These are phyloP conservation scores for Petrophora chlorosata DNA, from an alignment of 2,888 invertebrate species.

Conservation along the genomic window DNA sequence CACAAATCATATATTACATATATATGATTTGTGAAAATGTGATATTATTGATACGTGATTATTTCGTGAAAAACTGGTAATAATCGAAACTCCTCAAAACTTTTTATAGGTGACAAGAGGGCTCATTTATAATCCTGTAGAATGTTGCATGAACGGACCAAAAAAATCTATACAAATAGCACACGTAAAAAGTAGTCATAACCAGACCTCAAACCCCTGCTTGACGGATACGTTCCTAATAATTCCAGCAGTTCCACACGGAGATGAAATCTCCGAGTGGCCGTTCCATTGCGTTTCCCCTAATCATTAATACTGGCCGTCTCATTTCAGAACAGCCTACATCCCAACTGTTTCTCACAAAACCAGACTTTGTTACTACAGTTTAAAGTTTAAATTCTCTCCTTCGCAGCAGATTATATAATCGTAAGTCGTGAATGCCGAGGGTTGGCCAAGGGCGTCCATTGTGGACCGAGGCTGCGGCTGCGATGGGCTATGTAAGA, in stretches of 20 bases:
- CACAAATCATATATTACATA: too few species aligned
- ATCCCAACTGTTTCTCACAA: slow-evolving; percentile 16
- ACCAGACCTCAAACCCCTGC: background rate
- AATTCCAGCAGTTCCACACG: slow-evolving; percentile 31
- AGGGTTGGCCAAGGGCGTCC: slow-evolving; percentile 76
- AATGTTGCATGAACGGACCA: background rate
- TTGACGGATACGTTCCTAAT: slow-evolving; percentile 21
- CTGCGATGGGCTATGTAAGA: slow-evolving; percentile 31
- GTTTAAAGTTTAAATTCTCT: slow-evolving; percentile 41
- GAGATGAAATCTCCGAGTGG: slow-evolving; percentile 46
- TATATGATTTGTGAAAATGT: too few species aligned
- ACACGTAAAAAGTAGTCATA: background rate
- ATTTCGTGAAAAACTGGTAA: too few species aligned
- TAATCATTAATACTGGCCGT: slow-evolving; percentile 49
- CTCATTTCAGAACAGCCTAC: slow-evolving; percentile 22
- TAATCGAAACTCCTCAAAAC: too few species aligned
- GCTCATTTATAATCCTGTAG: too few species aligned
- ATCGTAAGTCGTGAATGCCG: slow-evolving; percentile 42
- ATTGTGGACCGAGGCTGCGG: slow-evolving; percentile 63
- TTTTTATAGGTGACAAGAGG: too few species aligned
- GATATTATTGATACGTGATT: too few species aligned
- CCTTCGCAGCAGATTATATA: slow-evolving; percentile 25
- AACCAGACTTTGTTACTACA: slow-evolving; percentile 31
- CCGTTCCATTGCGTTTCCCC: slow-evolving; percentile 47
- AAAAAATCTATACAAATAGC: background rate